These are phyloP conservation scores for Drosophila lacicola DNA, from an alignment of 2,888 invertebrate species.

Conservation along the genomic window DNA sequence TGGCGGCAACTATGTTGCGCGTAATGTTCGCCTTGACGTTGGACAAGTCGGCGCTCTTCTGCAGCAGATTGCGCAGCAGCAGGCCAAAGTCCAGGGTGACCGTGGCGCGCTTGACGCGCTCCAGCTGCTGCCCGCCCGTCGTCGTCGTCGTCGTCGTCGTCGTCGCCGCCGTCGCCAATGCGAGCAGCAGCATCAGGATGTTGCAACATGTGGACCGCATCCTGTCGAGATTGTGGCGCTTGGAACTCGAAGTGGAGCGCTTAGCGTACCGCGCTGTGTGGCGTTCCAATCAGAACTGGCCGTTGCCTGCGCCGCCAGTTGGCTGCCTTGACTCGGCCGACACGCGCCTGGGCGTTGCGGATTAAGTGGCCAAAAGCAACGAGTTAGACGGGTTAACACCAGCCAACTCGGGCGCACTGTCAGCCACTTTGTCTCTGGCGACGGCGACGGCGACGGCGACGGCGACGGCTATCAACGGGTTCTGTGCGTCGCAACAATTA, in stretches of 20 bases:
- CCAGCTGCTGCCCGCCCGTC: background rate
- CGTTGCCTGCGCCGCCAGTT: conserved; percentile 30
- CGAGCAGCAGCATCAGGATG: conserved; percentile 11
- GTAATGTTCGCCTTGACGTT: conserved; percentile 63
- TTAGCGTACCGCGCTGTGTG: conserved; percentile 53
- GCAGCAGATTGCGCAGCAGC: conserved; percentile 74
- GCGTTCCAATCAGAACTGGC: conserved; percentile 74
- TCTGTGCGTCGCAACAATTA: conserved; percentile 74
- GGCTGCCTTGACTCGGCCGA: conserved; percentile 57
- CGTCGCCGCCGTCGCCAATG: conserved; percentile 7
- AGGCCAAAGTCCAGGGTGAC: conserved; percentile 75
- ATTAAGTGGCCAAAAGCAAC: conserved; percentile 69
- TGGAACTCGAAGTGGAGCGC: conserved; percentile 23
- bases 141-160: background rate
- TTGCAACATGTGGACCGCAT: conserved; percentile 31
- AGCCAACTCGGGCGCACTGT: conserved; percentile 1
- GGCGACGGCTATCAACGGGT: conserved; percentile 44
- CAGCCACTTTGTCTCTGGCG: no score
- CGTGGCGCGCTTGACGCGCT: conserved; percentile 68
- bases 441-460: no score
- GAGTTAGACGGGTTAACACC: conserved; percentile 70
- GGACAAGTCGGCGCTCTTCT: conserved; percentile 77
- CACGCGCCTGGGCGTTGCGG: conserved; percentile 69
- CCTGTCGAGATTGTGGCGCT: conserved; percentile 12
- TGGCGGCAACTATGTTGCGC: conserved; percentile 27